Evolutionary conservation across 2,888 invertebrate genomes (phyloP), one percentile per base, ranked within the genome.

Genomic region (Gandaritis pyraliata): DNA sequence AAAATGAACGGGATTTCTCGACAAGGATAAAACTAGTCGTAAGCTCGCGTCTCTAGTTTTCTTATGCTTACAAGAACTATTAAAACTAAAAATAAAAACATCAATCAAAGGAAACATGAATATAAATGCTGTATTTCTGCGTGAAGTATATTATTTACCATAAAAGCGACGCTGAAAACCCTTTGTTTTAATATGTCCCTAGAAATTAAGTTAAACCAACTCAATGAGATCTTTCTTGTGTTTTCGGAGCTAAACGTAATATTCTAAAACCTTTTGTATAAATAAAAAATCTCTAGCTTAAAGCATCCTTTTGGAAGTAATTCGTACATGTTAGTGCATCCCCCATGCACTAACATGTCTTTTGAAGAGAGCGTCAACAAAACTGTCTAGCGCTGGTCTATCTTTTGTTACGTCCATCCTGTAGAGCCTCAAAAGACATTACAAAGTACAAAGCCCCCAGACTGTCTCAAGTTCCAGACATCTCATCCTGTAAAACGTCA

Each of bases 391-490:
- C n/a, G 46, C 53, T 63, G n/a, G 49, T 52, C 58, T 61, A 62
- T 56, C 49, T 41, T 58, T 56, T 59, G 56, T 63, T 29, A n/a
- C 38, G 49, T 18, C 13, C 38, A 57, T 61, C n/a, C 60, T 62
- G 50, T 56, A 50, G 33, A 53, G 51, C 57, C 30, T 56, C 52
- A 61, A 64, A 60, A 46, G 61, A 55, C 48, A 18, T 61, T 38
- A 58, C 53, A 61, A 64, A 64, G 56, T 51, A 33, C 33, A 33
- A 33, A 33, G 33, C 33, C 36, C 49, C 38, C 47, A 66, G 66
- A 60, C 65, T 7, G 64, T 59, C 69, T 66, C 62, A 48, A 61
- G 64, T 60, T 15, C 45, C 55, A 56, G 58, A 52, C 63, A 53
- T 18, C 18, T 41, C 7, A 30, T 43, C 38, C 18, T 33, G 16